Evolutionary conservation across 2,113 vertebrate genomes (phyloP), one percentile per base, ranked within the genome.

Genomic region (Chroicocephalus ridibundus): DNA sequence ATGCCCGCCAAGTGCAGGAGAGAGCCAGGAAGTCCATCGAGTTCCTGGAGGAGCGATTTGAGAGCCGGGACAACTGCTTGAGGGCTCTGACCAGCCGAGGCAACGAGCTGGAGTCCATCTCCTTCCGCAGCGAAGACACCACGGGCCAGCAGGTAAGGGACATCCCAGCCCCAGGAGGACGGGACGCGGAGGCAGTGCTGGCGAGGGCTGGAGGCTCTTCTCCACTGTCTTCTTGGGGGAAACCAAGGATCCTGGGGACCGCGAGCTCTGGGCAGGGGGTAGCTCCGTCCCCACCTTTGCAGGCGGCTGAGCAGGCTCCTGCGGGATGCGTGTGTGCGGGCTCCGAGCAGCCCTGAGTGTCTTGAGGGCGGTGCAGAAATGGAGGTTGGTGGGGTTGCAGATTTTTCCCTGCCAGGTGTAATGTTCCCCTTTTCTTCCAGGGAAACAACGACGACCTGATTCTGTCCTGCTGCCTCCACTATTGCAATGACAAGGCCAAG

Each of bases 401-500:
- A 12, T 11, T 24, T 51, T 55, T 64, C 69, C 60, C 57, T 55
- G 32, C 31, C 68, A 2, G 6, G 36, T 25, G 8, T 90, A 66
- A 97, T 34, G 2, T 77, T 93, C 46, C 66, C 27, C 94, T 54
- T 95, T 91, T 66, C 44, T 97, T 82, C 46, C 97, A 99, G 99
- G 99, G 99, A 26, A 99, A 99, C 97, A 99, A 99, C 0, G 99
- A 99, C 11, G 99, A 99, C 95, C 79, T 99, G 94, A 99, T 99
- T 83, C 98, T 99, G 57, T 99, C 98, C 55, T 99, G 98, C 93
- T 99, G 98, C 93, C 98, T 99, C 38, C 98, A 99, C 97, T 99
- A 99, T 97, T 99, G 99, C 98, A 99, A 99, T 97, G 99, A 99
- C 98, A 99, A 99, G 92, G 99, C 99, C 42, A 99, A 99, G 97